Evolutionary conservation across 2,113 vertebrate species (phyloP).

Genomic region (Salvator merianae): DNA sequence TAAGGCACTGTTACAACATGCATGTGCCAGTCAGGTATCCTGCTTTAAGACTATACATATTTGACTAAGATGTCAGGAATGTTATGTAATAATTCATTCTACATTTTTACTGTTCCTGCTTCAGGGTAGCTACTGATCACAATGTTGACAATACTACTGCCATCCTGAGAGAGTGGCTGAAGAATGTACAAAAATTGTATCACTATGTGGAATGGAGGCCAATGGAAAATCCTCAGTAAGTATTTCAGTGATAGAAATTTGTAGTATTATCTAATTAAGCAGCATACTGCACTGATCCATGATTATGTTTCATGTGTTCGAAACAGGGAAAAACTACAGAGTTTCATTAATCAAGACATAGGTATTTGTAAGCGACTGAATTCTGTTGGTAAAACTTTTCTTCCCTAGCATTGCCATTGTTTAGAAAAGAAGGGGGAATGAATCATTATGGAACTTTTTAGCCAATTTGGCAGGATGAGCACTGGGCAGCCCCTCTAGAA

Average conservation of each 20-base stretch:
- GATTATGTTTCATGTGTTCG: no score
- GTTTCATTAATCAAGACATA: no score
- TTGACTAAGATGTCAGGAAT: background rate
- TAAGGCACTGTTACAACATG: no score
- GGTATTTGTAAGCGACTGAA: background rate
- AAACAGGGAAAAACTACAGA: no score
- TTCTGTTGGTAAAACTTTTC: background rate
- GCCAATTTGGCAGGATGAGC: no score
- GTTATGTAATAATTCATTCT: background rate
- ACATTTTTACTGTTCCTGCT: conserved; percentile 4
- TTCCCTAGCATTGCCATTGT: no score
- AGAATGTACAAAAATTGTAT: conserved; percentile 83
- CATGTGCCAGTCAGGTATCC: background rate
- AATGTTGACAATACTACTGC: conserved; percentile 92
- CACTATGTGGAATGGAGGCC: conserved; percentile 97
- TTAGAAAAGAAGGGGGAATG: no score
- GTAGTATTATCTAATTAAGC: no score
- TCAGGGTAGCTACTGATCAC: conserved; percentile 93
- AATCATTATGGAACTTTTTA: no score
- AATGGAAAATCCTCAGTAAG: conserved; percentile 89
- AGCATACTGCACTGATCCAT: no score
- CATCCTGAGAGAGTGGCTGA: conserved; percentile 92
- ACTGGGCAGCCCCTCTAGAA: no score
- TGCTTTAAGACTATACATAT: background rate
- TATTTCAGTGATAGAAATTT: conserved; percentile 16